Conservation (phyloP, 1,140 invertebrate genomes). For the Battus philenor region DNA sequence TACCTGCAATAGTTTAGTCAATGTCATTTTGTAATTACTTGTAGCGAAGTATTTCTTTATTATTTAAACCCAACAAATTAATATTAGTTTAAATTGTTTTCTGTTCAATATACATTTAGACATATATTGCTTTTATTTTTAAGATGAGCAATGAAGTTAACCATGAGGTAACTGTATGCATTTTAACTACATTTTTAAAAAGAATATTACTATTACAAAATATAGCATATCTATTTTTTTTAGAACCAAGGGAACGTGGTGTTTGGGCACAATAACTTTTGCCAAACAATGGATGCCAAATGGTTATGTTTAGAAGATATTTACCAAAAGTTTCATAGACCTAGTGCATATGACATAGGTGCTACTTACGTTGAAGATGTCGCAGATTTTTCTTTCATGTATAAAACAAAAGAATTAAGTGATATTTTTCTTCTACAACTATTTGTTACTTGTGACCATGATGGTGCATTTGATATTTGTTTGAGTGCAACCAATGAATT, state of each 20-base stretch:
- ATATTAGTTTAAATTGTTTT: too few relatives aligned
- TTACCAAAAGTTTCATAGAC: constrained; percentile 50
- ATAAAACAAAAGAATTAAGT: constrained; percentile 43
- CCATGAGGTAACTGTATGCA: too few relatives aligned
- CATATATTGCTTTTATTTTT: too few relatives aligned
- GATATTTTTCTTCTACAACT: constrained; percentile 49
- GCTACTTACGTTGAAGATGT: constrained; percentile 48
- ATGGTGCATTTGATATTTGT: constrained; percentile 31
- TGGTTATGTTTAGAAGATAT: constrained; percentile 53
- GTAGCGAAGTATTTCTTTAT: too few relatives aligned
- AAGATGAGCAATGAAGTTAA: too few relatives aligned
- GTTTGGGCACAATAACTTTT: background rate
- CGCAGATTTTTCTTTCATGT: constrained; percentile 52
- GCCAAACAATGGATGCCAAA: constrained; percentile 7
- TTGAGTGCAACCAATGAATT: constrained; percentile 36
- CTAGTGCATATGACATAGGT: constrained; percentile 60
- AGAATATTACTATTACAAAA: too few relatives aligned
- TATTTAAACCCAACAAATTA: too few relatives aligned
- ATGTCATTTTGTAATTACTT: too few relatives aligned
- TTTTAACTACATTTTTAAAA: too few relatives aligned
- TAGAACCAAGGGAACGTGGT: background rate
- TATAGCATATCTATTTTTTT: background rate
- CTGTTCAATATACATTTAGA: too few relatives aligned
- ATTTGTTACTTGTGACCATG: constrained; percentile 39
- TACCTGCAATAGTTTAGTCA: too few relatives aligned